Conservation (phyloP, 2,888 invertebrate species). For the Sinopyrophorus schimmeli region DNA sequence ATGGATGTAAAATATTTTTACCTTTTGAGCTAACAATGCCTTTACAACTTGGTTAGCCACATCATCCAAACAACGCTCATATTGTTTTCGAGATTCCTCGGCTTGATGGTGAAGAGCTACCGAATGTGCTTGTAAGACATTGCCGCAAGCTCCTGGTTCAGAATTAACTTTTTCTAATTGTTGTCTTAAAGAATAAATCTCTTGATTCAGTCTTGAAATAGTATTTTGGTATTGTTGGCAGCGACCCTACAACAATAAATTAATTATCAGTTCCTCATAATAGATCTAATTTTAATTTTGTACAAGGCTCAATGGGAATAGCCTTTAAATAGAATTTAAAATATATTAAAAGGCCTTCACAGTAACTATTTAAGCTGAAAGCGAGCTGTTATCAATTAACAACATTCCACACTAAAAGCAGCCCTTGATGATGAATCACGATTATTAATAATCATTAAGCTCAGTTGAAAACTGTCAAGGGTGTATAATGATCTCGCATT, state of each 20-base stretch:
- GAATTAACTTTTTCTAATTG: slow-evolving; percentile 58
- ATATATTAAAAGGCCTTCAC: no score
- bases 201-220: slow-evolving; percentile 66
- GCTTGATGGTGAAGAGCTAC: slow-evolving; percentile 65
- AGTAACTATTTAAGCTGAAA: slow-evolving; percentile 6
- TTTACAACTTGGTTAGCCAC: slow-evolving; percentile 83
- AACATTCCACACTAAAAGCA: slow-evolving; percentile 17
- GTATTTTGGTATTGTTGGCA: slow-evolving; percentile 73
- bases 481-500: slow-evolving; percentile 23
- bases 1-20: slow-evolving; percentile 46
- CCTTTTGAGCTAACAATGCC: slow-evolving; percentile 83
- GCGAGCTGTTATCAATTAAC: slow-evolving; percentile 19
- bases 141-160: slow-evolving; percentile 60
- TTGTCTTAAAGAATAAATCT: slow-evolving; percentile 69
- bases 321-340: no score
- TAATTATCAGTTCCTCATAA: no score
- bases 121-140: slow-evolving; percentile 63
- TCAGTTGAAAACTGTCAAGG: slow-evolving; percentile 19
- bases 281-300: no score
- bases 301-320: no score
- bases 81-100: slow-evolving; percentile 70
- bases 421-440: slow-evolving; percentile 26
- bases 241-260: slow-evolving; percentile 61
- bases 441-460: slow-evolving; percentile 27
- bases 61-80: slow-evolving; percentile 79